Percentiles rank a stretch among this genome's conserved stretches.
These are phyloP conservation scores for Hyaena hyaena DNA, from an alignment of 2,113 vertebrate species.

Conservation along the genomic window DNA sequence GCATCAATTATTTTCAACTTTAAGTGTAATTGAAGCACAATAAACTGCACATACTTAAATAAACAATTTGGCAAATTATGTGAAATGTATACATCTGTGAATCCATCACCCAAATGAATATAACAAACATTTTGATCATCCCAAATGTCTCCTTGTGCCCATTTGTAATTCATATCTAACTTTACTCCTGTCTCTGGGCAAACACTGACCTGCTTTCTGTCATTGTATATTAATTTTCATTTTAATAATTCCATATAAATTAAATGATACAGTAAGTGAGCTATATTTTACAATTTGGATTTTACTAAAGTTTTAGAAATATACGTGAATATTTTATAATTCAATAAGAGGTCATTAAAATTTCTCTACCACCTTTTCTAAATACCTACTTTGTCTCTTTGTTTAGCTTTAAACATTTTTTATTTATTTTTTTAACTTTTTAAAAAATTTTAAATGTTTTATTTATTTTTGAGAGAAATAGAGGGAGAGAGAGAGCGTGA, in stretches of 20 bases:
- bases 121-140: neutral
- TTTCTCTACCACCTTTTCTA: too few species aligned
- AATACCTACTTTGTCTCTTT: too few species aligned
- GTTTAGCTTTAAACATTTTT: too few species aligned
- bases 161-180: neutral
- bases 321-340: too few species aligned
- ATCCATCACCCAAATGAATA: neutral
- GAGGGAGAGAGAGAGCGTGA: too few species aligned
- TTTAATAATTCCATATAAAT: neutral
- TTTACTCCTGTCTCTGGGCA: neutral
- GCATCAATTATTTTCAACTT: neutral
- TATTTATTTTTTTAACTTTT: too few species aligned
- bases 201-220: neutral
- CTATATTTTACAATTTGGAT: too few species aligned
- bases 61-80: neutral
- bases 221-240: neutral
- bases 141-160: neutral
- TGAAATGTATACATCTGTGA: neutral
- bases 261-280: neutral
- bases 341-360: too few species aligned
- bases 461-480: too few species aligned
- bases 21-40: neutral
- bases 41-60: neutral
- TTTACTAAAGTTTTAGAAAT: too few species aligned
- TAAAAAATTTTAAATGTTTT: too few species aligned